Percentiles rank a stretch among this genome's conserved stretches.
Conservation (phyloP, 92 coral and sea anemone species). For the Pocillopora meandrina region DNA sequence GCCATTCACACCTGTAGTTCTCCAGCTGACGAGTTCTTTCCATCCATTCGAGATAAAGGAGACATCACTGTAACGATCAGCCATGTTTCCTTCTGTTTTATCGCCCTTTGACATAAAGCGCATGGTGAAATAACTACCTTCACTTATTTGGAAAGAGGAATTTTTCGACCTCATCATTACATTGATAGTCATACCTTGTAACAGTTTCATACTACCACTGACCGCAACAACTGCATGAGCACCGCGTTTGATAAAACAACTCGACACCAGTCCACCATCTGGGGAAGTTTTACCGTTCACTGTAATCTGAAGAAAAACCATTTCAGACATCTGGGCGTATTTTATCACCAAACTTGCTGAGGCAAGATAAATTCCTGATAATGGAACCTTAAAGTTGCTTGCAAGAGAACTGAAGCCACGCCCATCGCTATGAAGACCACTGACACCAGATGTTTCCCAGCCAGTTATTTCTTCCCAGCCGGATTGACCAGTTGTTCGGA, state of each 20-base stretch:
- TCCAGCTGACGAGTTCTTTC: constrained; percentile 67
- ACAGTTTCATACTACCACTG: constrained; percentile 51
- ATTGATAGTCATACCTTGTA: constrained; percentile 28
- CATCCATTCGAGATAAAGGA: constrained; percentile 47
- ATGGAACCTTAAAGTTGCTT: constrained; percentile 49
- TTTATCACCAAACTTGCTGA: constrained; percentile 30
- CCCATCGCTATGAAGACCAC: constrained; percentile 51
- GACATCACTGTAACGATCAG: constrained; percentile 52
- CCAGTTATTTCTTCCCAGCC: constrained; percentile 31
- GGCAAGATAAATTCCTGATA: constrained; percentile 57
- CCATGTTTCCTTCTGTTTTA: constrained; percentile 59
- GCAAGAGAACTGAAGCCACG: constrained; percentile 42
- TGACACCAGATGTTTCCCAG: constrained; percentile 62
- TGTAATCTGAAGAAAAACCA: constrained; percentile 28
- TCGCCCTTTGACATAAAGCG: constrained; percentile 36
- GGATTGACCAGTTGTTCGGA: not conserved
- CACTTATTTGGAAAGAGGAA: constrained; percentile 27
- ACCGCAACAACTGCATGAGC: constrained; percentile 22
- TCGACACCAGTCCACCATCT: constrained; percentile 43
- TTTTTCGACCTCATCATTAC: constrained; percentile 30
- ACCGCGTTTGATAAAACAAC: constrained; percentile 6
- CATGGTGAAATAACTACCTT: constrained; percentile 51
- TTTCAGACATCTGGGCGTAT: not conserved
- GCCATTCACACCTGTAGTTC: constrained; percentile 51
- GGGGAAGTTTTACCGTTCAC: constrained; percentile 32